phyloP scores from a whole-genome alignment of 2,113 vertebrate species.

The Acanthochromis polyacanthus region DNA sequence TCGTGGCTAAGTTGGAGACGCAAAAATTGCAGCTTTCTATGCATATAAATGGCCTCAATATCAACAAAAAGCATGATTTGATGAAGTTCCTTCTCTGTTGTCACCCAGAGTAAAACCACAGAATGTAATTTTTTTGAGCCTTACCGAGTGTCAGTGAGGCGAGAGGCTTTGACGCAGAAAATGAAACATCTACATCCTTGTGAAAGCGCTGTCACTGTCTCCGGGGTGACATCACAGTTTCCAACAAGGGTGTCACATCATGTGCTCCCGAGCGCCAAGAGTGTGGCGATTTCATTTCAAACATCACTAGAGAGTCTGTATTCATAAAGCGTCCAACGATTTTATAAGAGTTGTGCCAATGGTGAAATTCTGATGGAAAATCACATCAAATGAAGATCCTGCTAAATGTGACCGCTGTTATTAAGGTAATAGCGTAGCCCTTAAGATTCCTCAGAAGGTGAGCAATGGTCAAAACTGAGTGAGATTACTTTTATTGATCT shows the following conservation, averaged over 20 bases:
- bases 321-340: not conserved
- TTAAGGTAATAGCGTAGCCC: not conserved
- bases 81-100: constrained; percentile 19
- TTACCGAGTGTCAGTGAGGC: constrained; percentile 31
- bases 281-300: constrained; percentile 23
- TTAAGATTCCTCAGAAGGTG: not conserved
- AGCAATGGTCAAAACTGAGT: not conserved
- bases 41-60: not conserved
- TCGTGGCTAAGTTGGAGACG: not conserved
- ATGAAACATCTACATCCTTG: constrained; percentile 37
- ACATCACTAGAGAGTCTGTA: not conserved
- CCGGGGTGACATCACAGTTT: constrained; percentile 44
- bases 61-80: not conserved
- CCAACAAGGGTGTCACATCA: constrained; percentile 32
- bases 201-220: constrained; percentile 25
- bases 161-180: constrained; percentile 58
- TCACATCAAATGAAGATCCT: not conserved
- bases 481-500: constrained; percentile 15
- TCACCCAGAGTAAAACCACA: constrained; percentile 12
- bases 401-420: not conserved
- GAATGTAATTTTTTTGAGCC: not conserved
- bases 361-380: not conserved
- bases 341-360: not conserved
- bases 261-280: constrained; percentile 13
- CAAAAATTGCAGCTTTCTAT: constrained; percentile 2